These are phyloP conservation scores for Iguana delicatissima DNA, from an alignment of 2,797 vertebrate genomes.

Conservation along the genomic window DNA sequence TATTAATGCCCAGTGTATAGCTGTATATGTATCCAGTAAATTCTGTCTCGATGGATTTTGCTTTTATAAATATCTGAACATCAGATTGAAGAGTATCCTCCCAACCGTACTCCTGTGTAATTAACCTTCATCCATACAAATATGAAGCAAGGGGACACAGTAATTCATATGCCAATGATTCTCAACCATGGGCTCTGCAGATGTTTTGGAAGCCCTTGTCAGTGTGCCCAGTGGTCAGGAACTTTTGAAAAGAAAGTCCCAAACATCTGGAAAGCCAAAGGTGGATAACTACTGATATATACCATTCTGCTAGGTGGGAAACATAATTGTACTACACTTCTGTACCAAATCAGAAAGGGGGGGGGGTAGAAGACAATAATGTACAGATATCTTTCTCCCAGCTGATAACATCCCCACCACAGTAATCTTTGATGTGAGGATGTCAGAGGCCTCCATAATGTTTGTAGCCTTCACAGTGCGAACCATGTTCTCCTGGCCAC, in stretches of 20 bases:
- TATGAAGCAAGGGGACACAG: not conserved
- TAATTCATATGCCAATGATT: not conserved
- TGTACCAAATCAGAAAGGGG: not conserved
- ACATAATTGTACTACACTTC: not conserved
- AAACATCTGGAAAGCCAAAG: too few relatives aligned
- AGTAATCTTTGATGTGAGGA: not conserved
- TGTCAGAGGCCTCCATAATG: not conserved
- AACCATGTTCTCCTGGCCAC: not conserved
- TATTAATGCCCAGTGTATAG: not conserved
- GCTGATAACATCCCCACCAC: not conserved
- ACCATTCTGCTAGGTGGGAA: not conserved
- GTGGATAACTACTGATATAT: too few relatives aligned
- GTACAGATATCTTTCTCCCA: not conserved
- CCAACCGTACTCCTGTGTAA: not conserved
- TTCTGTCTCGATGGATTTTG: not conserved
- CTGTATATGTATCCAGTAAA: not conserved
- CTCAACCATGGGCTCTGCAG: not conserved
- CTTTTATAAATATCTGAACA: not conserved
- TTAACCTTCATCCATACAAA: not conserved
- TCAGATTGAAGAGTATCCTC: not conserved
- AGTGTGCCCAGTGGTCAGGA: too few relatives aligned
- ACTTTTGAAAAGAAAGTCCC: too few relatives aligned
- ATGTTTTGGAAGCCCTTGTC: too few relatives aligned
- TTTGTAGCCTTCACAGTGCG: not conserved
- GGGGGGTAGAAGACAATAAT: not conserved